Conservation (phyloP, 2,113 vertebrate genomes). For the Hirundichthys speculiger region DNA sequence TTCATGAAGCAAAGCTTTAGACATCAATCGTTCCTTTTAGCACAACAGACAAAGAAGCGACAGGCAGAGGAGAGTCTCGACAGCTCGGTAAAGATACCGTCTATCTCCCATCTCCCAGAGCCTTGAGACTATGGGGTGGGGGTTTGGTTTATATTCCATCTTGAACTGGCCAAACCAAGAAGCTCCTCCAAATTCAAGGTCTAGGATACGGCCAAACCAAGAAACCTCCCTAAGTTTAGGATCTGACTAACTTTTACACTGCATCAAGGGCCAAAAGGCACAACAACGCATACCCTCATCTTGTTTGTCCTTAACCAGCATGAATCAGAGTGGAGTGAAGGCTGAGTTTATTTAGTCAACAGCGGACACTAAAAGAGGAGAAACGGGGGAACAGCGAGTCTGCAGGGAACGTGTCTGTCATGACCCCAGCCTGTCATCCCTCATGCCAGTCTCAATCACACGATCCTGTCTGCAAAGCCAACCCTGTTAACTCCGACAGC, state of each 20-base stretch:
- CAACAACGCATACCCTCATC: slow-evolving; percentile 23
- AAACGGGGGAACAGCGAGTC: slow-evolving; percentile 25
- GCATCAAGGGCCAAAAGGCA: slow-evolving; percentile 15
- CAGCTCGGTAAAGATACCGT: slow-evolving; percentile 32
- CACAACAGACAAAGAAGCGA: slow-evolving; percentile 45
- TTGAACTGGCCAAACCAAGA: slow-evolving; percentile 21
- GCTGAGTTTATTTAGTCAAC: slow-evolving; percentile 47
- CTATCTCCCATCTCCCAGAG: slow-evolving; percentile 39
- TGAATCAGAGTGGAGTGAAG: slow-evolving; percentile 34
- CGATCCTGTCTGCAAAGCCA: slow-evolving; percentile 45
- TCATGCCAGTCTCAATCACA: slow-evolving; percentile 47
- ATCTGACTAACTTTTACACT: slow-evolving; percentile 38
- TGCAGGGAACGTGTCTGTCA: slow-evolving; percentile 29
- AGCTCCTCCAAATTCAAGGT: slow-evolving; percentile 19
- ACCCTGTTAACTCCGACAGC: slow-evolving; percentile 54
- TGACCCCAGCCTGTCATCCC: slow-evolving; percentile 36
- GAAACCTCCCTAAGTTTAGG: slow-evolving; percentile 21
- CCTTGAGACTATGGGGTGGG: not conserved
- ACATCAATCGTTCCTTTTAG: slow-evolving; percentile 54
- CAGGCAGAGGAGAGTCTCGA: slow-evolving; percentile 37
- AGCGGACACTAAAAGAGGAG: slow-evolving; percentile 40
- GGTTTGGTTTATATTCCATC: slow-evolving; percentile 6
- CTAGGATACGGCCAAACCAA: slow-evolving; percentile 20
- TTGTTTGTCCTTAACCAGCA: slow-evolving; percentile 50
- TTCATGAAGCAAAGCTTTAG: slow-evolving; percentile 19